phyloP scores from a whole-genome alignment of 2,888 invertebrate genomes.

The Hemicrepidius hirtus region DNA sequence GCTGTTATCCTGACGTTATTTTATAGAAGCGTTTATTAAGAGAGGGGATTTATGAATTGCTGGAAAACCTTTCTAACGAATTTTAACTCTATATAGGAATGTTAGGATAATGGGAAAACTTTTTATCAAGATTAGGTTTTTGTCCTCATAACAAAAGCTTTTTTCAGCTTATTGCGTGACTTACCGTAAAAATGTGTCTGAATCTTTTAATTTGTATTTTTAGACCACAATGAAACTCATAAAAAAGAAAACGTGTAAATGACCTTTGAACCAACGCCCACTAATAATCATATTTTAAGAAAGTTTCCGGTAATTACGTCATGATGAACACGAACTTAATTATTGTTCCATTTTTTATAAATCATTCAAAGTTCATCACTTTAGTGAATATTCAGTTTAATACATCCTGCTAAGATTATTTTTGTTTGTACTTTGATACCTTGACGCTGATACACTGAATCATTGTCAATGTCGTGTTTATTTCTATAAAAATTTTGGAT shows the following conservation, averaged over 20 bases:
- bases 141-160: conserved; percentile 6
- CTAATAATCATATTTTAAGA: background rate
- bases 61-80: conserved; percentile 1
- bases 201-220: conserved; percentile 23
- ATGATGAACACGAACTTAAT: background rate
- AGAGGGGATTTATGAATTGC: conserved; percentile 12
- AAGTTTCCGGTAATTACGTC: background rate
- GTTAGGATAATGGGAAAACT: conserved; percentile 10
- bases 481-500: background rate
- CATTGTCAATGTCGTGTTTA: background rate
- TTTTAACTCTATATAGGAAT: conserved; percentile 16
- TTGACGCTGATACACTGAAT: background rate
- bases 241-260: conserved; percentile 8
- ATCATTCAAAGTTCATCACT: background rate
- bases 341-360: background rate
- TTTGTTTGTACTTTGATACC: conserved; percentile 16
- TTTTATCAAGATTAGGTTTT: conserved; percentile 24
- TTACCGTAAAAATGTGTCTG: conserved; percentile 14
- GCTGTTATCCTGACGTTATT: conserved; percentile 9
- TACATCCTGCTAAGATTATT: background rate
- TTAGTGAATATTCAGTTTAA: background rate
- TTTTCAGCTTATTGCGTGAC: conserved; percentile 22
- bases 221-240: background rate
- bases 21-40: conserved; percentile 6
- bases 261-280: conserved; percentile 17